A percentile compares a stretch with the other conserved stretches of the same genome.
Conservation (phyloP, 2,888 invertebrate genomes). For the Gasteruption jaculator region DNA sequence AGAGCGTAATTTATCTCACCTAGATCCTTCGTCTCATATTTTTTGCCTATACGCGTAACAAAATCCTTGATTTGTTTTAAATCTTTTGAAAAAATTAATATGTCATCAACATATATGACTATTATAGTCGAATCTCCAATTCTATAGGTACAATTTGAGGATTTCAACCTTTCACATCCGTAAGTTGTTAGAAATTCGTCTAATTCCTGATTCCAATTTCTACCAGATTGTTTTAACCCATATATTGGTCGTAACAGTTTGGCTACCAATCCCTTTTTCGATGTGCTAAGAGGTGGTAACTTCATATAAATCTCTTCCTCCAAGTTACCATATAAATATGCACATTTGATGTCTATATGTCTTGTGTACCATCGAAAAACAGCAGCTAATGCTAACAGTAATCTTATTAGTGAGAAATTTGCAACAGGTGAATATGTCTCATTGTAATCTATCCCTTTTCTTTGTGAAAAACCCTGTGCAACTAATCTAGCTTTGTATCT, state of each 20-base stretch:
- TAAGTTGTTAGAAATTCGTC: no score
- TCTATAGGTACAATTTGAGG: no score
- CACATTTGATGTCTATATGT: conserved; percentile 2
- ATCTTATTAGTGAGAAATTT: conserved; percentile 3
- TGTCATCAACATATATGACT: conserved; percentile 7
- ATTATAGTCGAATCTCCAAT: not conserved
- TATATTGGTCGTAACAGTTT: conserved; percentile 4
- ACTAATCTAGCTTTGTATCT: conserved; percentile 25
- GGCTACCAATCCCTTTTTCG: not conserved
- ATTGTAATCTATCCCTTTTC: conserved; percentile 3
- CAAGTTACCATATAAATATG: not conserved
- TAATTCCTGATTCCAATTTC: not conserved
- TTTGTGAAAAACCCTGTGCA: conserved; percentile 1
- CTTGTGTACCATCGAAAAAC: not conserved
- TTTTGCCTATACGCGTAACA: conserved; percentile 7
- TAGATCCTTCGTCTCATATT: conserved; percentile 15
- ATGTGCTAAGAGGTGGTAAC: not conserved
- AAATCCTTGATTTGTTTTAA: conserved; percentile 3
- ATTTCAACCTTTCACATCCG: no score
- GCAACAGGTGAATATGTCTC: conserved; percentile 1
- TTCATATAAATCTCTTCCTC: conserved; percentile 5
- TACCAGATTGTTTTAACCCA: conserved; percentile 5
- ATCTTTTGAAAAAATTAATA: conserved; percentile 7
- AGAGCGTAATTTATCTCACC: conserved; percentile 12
- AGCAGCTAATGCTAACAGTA: not conserved